Base-by-base conservation (phyloP, 2,797 vertebrate species). In the Muraenolepis orangiensis region DNA sequence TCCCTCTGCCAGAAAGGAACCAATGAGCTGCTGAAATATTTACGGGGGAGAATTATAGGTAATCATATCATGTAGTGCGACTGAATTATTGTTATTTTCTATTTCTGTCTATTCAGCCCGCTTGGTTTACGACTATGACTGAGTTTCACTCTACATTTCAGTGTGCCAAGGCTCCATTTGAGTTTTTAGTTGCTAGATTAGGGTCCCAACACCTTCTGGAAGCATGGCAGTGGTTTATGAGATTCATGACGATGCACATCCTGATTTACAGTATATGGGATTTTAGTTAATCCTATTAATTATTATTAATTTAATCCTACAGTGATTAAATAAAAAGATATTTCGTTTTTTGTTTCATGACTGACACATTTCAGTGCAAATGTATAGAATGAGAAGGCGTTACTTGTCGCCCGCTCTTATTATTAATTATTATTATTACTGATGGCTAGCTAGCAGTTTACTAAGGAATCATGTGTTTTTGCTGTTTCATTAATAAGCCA, bases 31-130 rank as follows among this genome's bases (percentile, higher is more conserved):
- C 91, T 99, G 81, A 97, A 96, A 80, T 98, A 97, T 2, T 89
- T 99, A 51, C 91, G 91, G 87, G 95, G 96, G 89, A 94, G 95
- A 93, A 93, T 98, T 76, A 92, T 95, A 98, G 97, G 98, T 98
- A 93, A 69, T 36, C 11, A 1, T 66, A n/a, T 69, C 12, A 64
- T 4, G 57, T 26, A 6, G 57, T 13, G 11, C 23, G 10, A 64
- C 57, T 64, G 23, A 64, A 64, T 64, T 2, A 64, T 64, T 64
- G 7, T 23, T 57, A 57, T 57, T 57, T 23, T 57, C 20, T 57
- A n/a, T 12, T n/a, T 57, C 20, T 57, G 46, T 57, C 46, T 57
- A 57, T 57, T 57, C 51, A n/a, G 51, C 32, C 3, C 32, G 8
- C 32, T 34, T 34, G 32, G 32, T 34, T 34, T 34, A 34, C 32